These are phyloP conservation scores for Hozukius guyotensis DNA, from an alignment of 2,797 vertebrate species.

Conservation along the genomic window DNA sequence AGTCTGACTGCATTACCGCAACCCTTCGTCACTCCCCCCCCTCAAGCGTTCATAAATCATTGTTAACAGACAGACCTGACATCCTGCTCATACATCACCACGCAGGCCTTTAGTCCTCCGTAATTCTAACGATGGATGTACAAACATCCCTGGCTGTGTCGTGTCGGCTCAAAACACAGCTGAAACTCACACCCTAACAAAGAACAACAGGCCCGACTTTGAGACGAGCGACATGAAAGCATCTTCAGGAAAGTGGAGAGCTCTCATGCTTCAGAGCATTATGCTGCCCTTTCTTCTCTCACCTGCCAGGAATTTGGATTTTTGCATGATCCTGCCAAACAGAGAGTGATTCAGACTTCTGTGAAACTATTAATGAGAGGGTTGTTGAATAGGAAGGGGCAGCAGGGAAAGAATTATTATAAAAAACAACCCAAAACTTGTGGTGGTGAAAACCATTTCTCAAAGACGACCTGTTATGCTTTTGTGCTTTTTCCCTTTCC, in stretches of 20 bases:
- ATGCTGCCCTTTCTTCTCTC: conserved; percentile 47
- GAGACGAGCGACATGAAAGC: conserved; percentile 72
- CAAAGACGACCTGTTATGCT: no score
- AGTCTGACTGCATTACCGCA: conserved; percentile 68
- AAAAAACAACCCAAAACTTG: not conserved
- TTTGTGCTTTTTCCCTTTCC: no score
- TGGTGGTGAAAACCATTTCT: not conserved
- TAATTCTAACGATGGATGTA: conserved; percentile 75
- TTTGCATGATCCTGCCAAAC: conserved; percentile 41
- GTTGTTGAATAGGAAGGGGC: not conserved
- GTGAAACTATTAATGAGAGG: conserved; percentile 40
- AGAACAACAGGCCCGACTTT: conserved; percentile 69
- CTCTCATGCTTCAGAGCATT: conserved; percentile 49
- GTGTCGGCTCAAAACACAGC: conserved; percentile 64
- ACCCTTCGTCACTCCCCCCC: conserved; percentile 44
- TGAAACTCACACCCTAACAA: conserved; percentile 76
- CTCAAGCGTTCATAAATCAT: conserved; percentile 82
- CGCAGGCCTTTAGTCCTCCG: conserved; percentile 66
- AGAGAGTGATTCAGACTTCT: conserved; percentile 35
- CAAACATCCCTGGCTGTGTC: conserved; percentile 72
- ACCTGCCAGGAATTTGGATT: conserved; percentile 50
- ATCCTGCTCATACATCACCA: conserved; percentile 76
- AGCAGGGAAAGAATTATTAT: conserved; percentile 1
- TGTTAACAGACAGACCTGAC: conserved; percentile 80
- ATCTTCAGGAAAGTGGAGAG: conserved; percentile 63